Evolutionary conservation across 2,797 vertebrate species (phyloP).

Genomic region (Merluccius polli): DNA sequence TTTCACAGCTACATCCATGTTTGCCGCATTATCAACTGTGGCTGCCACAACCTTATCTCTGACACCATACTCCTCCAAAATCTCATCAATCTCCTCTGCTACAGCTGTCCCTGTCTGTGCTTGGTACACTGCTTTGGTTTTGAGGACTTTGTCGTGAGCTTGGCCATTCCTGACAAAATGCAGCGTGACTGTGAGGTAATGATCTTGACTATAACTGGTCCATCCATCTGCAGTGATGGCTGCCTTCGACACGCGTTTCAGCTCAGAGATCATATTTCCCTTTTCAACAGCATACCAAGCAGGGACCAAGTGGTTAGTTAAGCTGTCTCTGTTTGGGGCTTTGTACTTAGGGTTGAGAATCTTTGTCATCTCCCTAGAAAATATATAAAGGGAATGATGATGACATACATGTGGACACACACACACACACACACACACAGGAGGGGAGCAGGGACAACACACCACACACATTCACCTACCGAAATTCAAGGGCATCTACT

Average conservation of each 20-base stretch:
- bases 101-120: not conserved
- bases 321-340: slow-evolving; percentile 10
- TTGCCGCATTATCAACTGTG: not conserved
- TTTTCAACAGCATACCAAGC: slow-evolving; percentile 23
- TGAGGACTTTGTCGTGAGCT: not conserved
- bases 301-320: slow-evolving; percentile 16
- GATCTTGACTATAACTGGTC: slow-evolving; percentile 18
- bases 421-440: too few species aligned
- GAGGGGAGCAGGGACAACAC: too few species aligned
- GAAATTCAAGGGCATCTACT: too few species aligned
- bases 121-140: not conserved
- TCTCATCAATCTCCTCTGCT: not conserved
- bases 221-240: slow-evolving; percentile 15
- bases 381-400: not conserved
- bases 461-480: too few species aligned
- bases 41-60: not conserved
- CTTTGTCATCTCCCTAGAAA: slow-evolving; percentile 15
- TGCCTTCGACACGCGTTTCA: not conserved
- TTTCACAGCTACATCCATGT: not conserved
- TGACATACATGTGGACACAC: too few species aligned
- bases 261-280: not conserved
- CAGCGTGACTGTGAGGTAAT: slow-evolving; percentile 9
- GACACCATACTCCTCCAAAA: not conserved
- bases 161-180: slow-evolving; percentile 5
- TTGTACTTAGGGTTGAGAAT: slow-evolving; percentile 17